These are phyloP conservation scores for Linepithema humile DNA, from an alignment of 1,140 invertebrate species.

Conservation along the genomic window DNA sequence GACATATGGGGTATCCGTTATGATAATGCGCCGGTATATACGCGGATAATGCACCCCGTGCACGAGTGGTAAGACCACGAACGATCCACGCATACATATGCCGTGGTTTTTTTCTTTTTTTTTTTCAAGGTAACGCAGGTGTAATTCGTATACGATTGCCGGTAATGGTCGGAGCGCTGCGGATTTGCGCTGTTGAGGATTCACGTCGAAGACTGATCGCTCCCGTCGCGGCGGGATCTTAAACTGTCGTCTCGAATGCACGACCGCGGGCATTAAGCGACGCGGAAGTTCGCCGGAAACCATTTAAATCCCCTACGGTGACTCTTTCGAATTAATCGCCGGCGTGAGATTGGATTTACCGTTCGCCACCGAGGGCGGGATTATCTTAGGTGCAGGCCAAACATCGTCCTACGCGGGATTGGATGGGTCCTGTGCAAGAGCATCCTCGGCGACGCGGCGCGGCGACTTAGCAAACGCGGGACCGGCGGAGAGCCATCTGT, in stretches of 20 bases:
- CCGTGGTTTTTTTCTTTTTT: too few species aligned
- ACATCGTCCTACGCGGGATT: slow-evolving; percentile 38
- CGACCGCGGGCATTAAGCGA: neutral
- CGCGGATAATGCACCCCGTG: too few species aligned
- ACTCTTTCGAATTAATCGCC: slow-evolving; percentile 50
- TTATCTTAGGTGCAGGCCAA: slow-evolving; percentile 43
- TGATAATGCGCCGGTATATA: neutral
- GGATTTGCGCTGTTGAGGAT: neutral
- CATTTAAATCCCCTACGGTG: neutral
- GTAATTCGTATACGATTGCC: neutral
- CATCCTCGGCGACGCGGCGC: neutral
- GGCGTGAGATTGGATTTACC: too few species aligned
- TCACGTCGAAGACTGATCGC: neutral
- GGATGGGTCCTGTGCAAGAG: slow-evolving; percentile 5
- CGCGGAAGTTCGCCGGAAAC: neutral
- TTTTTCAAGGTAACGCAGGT: neutral
- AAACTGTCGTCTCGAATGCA: neutral
- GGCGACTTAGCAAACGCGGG: neutral
- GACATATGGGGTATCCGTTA: neutral
- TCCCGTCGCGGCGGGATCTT: neutral
- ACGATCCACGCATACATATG: neutral
- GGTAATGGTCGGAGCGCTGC: neutral
- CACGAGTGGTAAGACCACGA: neutral
- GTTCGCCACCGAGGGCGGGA: too few species aligned
- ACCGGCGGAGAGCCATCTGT: slow-evolving; percentile 48